These are phyloP conservation scores for Drosophila neonasuta DNA, from an alignment of 2,888 invertebrate genomes.

Conservation along the genomic window DNA sequence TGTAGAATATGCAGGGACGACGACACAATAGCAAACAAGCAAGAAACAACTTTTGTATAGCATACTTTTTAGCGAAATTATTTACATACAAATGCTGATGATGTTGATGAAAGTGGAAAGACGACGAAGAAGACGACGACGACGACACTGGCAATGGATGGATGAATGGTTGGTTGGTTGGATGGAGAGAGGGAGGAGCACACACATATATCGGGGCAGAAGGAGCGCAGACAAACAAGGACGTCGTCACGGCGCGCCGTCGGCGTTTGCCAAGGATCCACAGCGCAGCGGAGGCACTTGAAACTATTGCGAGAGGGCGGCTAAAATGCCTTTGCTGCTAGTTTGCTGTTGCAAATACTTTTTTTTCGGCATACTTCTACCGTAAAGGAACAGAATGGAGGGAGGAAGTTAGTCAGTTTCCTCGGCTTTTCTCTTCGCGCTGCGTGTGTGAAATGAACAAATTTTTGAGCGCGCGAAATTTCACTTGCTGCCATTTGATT, in stretches of 20 bases:
- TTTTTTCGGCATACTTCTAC: slow-evolving; percentile 30
- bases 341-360: slow-evolving; percentile 52
- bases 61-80: slow-evolving; percentile 65
- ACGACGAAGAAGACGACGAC: slow-evolving; percentile 26
- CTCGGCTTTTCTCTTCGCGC: neutral
- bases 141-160: slow-evolving; percentile 23
- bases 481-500: slow-evolving; percentile 59
- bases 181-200: slow-evolving; percentile 3
- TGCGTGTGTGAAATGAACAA: slow-evolving; percentile 53
- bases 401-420: slow-evolving; percentile 9
- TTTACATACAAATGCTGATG: slow-evolving; percentile 66
- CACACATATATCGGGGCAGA: slow-evolving; percentile 19
- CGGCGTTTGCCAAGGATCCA: slow-evolving; percentile 36
- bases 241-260: slow-evolving; percentile 44
- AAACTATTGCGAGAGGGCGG: slow-evolving; percentile 54
- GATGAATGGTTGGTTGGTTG: slow-evolving; percentile 5
- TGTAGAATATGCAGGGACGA: slow-evolving; percentile 14
- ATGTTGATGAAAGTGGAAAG: slow-evolving; percentile 63
- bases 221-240: slow-evolving; percentile 41
- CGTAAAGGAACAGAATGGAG: slow-evolving; percentile 6
- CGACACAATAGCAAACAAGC: slow-evolving; percentile 43
- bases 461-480: slow-evolving; percentile 54
- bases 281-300: slow-evolving; percentile 45
- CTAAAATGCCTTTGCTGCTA: slow-evolving; percentile 53
- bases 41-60: slow-evolving; percentile 56